A percentile compares a stretch with the other conserved stretches of the same genome.
Conservation (phyloP, 2,113 vertebrate species). For the Caranx melampygus region DNA sequence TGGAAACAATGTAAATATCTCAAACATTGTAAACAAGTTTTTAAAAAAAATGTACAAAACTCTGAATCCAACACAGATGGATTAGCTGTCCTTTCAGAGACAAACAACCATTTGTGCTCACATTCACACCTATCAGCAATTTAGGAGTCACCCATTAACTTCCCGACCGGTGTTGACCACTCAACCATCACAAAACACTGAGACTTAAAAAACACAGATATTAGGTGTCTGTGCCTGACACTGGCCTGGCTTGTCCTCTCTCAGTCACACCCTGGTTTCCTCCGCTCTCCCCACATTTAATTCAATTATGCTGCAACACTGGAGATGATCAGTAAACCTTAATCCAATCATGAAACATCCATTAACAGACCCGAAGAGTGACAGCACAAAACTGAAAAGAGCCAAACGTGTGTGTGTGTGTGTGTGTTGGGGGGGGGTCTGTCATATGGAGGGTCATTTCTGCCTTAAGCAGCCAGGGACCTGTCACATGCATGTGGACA, state of each 20-base stretch:
- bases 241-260: neutral
- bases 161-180: too few species aligned
- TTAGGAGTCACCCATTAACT: too few species aligned
- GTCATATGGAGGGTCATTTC: neutral
- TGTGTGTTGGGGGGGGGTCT: too few species aligned
- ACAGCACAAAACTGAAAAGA: neutral
- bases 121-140: too few species aligned
- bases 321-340: neutral
- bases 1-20: neutral
- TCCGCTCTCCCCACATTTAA: neutral
- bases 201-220: neutral
- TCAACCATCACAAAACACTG: neutral
- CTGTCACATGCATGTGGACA: neutral
- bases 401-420: too few species aligned
- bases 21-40: neutral
- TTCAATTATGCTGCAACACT: neutral
- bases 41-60: neutral
- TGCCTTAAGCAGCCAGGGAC: neutral
- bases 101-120: too few species aligned
- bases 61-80: neutral
- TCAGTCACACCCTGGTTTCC: neutral
- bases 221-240: neutral
- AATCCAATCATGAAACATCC: neutral
- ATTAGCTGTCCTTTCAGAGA: too few species aligned
- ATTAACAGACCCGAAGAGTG: neutral